Evolutionary conservation across 2,113 vertebrate genomes (phyloP), one percentile per base, ranked within the genome.

Genomic region (Chaetura pelagica): DNA sequence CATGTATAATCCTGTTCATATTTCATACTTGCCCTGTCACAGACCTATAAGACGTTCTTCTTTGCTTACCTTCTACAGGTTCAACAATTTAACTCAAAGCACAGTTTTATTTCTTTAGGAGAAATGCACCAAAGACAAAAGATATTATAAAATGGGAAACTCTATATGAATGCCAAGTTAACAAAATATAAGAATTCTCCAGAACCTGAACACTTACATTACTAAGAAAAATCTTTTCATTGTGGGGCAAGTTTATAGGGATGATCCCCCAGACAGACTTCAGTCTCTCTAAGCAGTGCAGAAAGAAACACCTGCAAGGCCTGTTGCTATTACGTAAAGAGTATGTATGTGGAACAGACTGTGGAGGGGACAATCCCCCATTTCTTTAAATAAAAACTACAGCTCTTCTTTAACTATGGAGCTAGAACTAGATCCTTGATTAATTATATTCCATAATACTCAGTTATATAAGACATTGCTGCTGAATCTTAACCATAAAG

Each of bases 281-380:
- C 61, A 42, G 32, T 68, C 22, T 62, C 16, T 63, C 38, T 67
- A 79, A 49, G 35, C 10, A 89, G 20, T 12, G 40, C 26, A 59
- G 46, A 66, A 58, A 72, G 24, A 35, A 44, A 17, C 9, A 57
- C 44, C 42, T 83, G 38, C 64, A 61, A 66, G 12, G 18, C 19
- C 57, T 0, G 0, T 49, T 29, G 30, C 18, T 68, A 11, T 24
- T 12, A 54, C 21, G 32, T 10, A 48, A 40, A 58, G 6, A 72
- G 51, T 49, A 34, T 48, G 10, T 32, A 51, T 40, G 16, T 40
- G 24, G 30, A 69, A 69, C 19, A 48, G 16, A 52, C 10, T 46
- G 9, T n/a, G n/a, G n/a, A 3, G 30, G 30, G 4, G 17, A 6
- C 7, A 23, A 58, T 2, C 0, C 4, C 17, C 24, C 16, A 20